Conservation (phyloP, 2,888 invertebrate genomes). For the Eulithis testata region DNA sequence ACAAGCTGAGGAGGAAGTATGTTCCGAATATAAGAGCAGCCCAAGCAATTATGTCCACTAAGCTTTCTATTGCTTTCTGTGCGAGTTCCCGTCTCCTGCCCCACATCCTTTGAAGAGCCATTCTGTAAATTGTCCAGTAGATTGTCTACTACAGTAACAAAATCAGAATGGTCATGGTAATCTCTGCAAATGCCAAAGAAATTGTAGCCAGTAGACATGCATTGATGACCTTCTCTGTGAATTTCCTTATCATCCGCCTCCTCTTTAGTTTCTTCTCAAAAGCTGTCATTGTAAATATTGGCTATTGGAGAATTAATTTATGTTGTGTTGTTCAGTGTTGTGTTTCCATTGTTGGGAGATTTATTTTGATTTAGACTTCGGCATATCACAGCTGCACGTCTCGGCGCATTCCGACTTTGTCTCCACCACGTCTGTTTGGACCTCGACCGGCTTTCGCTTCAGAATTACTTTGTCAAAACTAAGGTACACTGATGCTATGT, state of each 20-base stretch:
- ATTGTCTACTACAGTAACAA: slow-evolving; percentile 48
- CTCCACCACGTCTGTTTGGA: slow-evolving; percentile 49
- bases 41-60: slow-evolving; percentile 59
- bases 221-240: slow-evolving; percentile 60
- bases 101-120: slow-evolving; percentile 59
- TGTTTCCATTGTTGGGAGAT: slow-evolving; percentile 17
- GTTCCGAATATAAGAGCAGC: slow-evolving; percentile 56
- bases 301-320: not conserved
- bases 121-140: slow-evolving; percentile 25
- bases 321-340: not conserved
- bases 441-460: slow-evolving; percentile 27
- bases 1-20: slow-evolving; percentile 53
- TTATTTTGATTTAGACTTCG: slow-evolving; percentile 25
- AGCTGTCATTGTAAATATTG: slow-evolving; percentile 50
- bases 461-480: slow-evolving; percentile 50
- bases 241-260: slow-evolving; percentile 51
- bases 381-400: slow-evolving; percentile 52
- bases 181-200: slow-evolving; percentile 66
- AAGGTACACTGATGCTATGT: slow-evolving; percentile 53
- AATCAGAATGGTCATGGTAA: slow-evolving; percentile 60
- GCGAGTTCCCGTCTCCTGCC: slow-evolving; percentile 49
- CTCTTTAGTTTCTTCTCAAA: slow-evolving; percentile 55
- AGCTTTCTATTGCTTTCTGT: slow-evolving; percentile 43
- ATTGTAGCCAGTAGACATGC: slow-evolving; percentile 62
- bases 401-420: slow-evolving; percentile 55